phyloP scores from a whole-genome alignment of 2,797 vertebrate species.

The Pempheris klunzingeri region DNA sequence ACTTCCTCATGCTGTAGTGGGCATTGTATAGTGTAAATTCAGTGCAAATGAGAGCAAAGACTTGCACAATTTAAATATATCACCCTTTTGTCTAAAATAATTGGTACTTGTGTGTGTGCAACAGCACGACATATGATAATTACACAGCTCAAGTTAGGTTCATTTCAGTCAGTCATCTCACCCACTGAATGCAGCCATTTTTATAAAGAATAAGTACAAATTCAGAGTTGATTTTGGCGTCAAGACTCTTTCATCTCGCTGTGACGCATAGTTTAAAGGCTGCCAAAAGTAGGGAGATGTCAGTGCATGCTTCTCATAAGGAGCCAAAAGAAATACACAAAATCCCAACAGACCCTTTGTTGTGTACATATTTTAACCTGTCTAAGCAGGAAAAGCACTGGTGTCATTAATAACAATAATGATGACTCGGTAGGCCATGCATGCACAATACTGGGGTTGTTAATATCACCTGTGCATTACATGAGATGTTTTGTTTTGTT shows the following conservation, averaged over 20 bases:
- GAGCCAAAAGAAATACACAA: constrained; percentile 14
- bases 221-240: constrained; percentile 44
- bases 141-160: constrained; percentile 64
- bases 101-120: constrained; percentile 63
- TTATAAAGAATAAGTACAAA: constrained; percentile 44
- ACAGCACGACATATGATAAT: constrained; percentile 67
- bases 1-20: constrained; percentile 14
- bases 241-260: constrained; percentile 45
- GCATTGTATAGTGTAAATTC: constrained; percentile 3
- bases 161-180: constrained; percentile 70
- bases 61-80: constrained; percentile 71
- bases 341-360: constrained; percentile 20
- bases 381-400: constrained; percentile 11
- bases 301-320: neutral
- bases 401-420: constrained; percentile 21
- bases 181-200: constrained; percentile 57
- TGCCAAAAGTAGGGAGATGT: constrained; percentile 22
- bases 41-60: constrained; percentile 50
- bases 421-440: neutral
- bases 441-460: neutral
- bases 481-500: too few species aligned
- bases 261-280: constrained; percentile 36
- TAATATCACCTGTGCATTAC: too few species aligned
- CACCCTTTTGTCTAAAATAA: constrained; percentile 72
- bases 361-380: constrained; percentile 9